These are phyloP conservation scores for Rhagologus leucostigma DNA, from an alignment of 2,113 vertebrate genomes.

Conservation along the genomic window DNA sequence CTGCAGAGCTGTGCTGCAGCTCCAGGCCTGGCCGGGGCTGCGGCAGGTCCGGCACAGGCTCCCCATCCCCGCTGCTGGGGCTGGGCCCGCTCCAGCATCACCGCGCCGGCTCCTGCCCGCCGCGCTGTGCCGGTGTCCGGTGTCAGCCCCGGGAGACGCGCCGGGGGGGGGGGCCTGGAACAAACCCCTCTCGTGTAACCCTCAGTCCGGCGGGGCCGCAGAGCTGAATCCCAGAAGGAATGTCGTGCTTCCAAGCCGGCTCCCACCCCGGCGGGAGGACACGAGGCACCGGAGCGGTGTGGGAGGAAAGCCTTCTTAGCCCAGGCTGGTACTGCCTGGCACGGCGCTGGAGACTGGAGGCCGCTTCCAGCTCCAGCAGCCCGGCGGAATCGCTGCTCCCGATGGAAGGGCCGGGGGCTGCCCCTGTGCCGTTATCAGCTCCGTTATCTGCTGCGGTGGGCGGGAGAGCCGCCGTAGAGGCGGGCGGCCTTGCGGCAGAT, in stretches of 20 bases:
- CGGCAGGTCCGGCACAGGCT: fast-evolving
- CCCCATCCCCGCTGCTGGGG: background rate
- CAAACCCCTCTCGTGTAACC: background rate
- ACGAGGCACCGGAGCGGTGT: background rate
- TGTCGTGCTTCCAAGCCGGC: background rate
- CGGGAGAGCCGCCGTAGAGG: constrained; percentile 75
- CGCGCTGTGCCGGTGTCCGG: background rate
- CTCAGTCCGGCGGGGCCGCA: background rate
- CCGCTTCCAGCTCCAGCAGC: background rate
- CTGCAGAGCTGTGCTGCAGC: background rate
- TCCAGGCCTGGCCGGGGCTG: background rate
- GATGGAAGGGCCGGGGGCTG: background rate
- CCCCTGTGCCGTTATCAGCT: constrained; percentile 2
- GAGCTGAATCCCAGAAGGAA: background rate
- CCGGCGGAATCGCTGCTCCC: background rate
- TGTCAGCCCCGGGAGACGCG: background rate
- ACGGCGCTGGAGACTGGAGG: background rate
- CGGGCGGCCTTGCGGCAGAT: constrained; percentile 87
- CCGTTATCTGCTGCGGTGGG: constrained; percentile 51
- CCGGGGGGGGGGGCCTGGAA: background rate
- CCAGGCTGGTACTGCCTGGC: background rate
- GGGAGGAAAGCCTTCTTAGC: background rate
- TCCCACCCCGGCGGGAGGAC: background rate
- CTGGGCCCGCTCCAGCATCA: background rate
- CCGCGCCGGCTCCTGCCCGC: background rate